phyloP scores from a whole-genome alignment of 2,888 invertebrate species.

The Xestia rhomboidea region DNA sequence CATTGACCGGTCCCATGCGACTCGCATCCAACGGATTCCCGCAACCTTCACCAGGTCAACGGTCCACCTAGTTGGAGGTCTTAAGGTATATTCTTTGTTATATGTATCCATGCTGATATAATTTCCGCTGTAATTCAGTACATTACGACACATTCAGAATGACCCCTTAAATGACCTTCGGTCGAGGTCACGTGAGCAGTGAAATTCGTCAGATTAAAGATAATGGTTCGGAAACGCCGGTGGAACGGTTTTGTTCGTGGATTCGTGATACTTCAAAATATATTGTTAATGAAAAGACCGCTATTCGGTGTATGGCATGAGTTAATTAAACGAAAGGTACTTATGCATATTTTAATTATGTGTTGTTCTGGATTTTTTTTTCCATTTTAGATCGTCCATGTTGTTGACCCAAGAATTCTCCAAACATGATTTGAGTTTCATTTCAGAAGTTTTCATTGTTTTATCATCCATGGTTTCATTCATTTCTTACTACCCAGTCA shows the following conservation, averaged over 20 bases:
- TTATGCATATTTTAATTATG: slow-evolving; percentile 19
- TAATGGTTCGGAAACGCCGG: slow-evolving; percentile 35
- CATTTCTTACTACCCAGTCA: neutral
- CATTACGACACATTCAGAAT: slow-evolving; percentile 18
- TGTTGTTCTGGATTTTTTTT: slow-evolving; percentile 7
- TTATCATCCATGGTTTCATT: neutral
- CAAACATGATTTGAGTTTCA: neutral
- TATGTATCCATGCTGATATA: neutral
- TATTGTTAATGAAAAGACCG: slow-evolving; percentile 37
- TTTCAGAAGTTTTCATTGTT: neutral
- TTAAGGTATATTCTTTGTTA: neutral
- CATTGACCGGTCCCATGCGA: too few species aligned
- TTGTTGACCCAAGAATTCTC: slow-evolving; percentile 1
- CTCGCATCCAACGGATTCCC: too few species aligned
- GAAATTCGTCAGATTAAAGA: slow-evolving; percentile 52
- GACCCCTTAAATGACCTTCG: slow-evolving; percentile 37
- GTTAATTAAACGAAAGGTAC: slow-evolving; percentile 24
- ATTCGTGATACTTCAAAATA: slow-evolving; percentile 37
- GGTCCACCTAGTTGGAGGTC: too few species aligned
- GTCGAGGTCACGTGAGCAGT: slow-evolving; percentile 34
- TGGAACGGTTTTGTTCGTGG: slow-evolving; percentile 18
- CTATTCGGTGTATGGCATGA: slow-evolving; percentile 11
- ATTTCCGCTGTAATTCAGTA: slow-evolving; percentile 23
- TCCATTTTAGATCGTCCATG: slow-evolving; percentile 4
- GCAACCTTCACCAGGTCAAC: too few species aligned